These are phyloP conservation scores for Vulpes ferrilata DNA, from an alignment of 2,113 vertebrate genomes.

Conservation along the genomic window DNA sequence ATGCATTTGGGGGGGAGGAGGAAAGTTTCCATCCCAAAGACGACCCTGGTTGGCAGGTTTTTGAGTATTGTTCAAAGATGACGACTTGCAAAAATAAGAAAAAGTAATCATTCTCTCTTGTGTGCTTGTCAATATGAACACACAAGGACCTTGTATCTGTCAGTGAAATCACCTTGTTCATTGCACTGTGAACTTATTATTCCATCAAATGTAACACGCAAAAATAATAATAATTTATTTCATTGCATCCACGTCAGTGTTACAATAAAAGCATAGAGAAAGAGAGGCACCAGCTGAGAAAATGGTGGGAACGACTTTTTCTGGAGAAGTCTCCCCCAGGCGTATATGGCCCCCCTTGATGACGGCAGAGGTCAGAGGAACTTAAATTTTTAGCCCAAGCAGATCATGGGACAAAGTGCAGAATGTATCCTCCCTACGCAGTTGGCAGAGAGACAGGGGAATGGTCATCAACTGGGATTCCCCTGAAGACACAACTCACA, in stretches of 20 bases:
- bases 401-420: not conserved
- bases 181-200: no score
- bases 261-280: not conserved
- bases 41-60: not conserved
- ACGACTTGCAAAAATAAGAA: not conserved
- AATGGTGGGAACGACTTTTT: not conserved
- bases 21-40: not conserved
- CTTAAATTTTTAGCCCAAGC: not conserved
- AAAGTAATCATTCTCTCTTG: rapidly evolving
- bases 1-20: no score
- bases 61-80: rapidly evolving
- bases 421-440: rapidly evolving
- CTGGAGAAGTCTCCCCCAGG: not conserved
- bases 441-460: not conserved
- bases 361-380: not conserved
- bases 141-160: not conserved
- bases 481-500: rapidly evolving
- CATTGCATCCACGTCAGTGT: no score
- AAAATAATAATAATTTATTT: not conserved
- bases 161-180: not conserved
- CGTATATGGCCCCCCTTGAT: no score
- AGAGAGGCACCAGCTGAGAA: not conserved
- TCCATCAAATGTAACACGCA: not conserved
- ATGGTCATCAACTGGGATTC: not conserved
- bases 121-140: not conserved